Evolutionary conservation across 2,113 vertebrate genomes (phyloP).

Genomic region (Sarotherodon lohbergeri): DNA sequence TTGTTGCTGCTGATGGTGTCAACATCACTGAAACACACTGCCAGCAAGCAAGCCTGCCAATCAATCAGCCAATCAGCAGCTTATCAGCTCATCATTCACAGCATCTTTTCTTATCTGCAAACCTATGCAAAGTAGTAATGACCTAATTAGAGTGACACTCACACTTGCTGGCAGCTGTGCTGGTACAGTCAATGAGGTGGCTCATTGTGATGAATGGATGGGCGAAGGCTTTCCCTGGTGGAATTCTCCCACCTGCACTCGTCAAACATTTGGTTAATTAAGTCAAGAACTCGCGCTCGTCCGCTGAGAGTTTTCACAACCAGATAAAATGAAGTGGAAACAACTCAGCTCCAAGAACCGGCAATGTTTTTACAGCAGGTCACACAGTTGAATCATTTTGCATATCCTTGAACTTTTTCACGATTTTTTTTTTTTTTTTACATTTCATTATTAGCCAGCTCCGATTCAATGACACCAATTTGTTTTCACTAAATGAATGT

Average conservation of each 20-base stretch:
- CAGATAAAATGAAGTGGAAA: constrained; percentile 12
- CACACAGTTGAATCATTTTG: not conserved
- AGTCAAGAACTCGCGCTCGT: constrained; percentile 1
- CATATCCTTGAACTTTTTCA: not conserved
- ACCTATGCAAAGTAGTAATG: constrained; percentile 28
- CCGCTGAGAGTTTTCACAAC: constrained; percentile 15
- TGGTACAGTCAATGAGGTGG: constrained; percentile 49
- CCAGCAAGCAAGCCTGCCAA: not conserved
- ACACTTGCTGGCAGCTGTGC: constrained; percentile 22
- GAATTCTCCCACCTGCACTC: constrained; percentile 1
- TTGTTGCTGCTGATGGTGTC: not conserved
- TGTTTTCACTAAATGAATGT: not conserved
- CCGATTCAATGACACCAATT: not conserved
- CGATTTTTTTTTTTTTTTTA: not conserved
- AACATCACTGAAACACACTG: not conserved
- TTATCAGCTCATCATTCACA: constrained; percentile 22
- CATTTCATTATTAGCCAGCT: not conserved
- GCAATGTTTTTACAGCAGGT: not conserved
- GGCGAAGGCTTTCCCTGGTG: not conserved
- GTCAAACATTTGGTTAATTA: constrained; percentile 21
- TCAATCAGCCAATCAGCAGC: constrained; percentile 26
- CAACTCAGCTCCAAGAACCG: not conserved
- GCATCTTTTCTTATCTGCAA: constrained; percentile 6
- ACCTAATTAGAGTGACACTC: constrained; percentile 13
- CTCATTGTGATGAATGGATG: constrained; percentile 56